Evolutionary conservation across 2,113 vertebrate genomes (phyloP), one percentile per base, ranked within the genome.

Genomic region (Halcyon senegalensis): DNA sequence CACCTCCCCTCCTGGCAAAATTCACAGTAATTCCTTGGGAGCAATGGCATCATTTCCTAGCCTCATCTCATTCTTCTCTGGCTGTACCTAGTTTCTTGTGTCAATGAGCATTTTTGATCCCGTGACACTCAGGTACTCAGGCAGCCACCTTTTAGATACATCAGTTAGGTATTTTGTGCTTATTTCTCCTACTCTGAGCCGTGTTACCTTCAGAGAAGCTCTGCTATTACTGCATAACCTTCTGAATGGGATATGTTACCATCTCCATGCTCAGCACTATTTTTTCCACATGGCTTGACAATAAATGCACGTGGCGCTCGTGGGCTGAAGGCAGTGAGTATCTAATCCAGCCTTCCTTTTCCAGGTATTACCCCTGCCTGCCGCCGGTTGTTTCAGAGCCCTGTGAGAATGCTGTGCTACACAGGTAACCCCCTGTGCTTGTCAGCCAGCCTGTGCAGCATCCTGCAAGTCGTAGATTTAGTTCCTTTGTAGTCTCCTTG

Each of bases 311-410:
- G 4, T 5, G 30, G 27, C 3, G 33, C 75, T 62, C 9, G 0
- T 3, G 24, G 84, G 3, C 13, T 48, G 27, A 9, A 46, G 86
- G 82, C 73, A 84, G 80, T 7, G 48, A 46, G 7, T 51, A 7
- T 87, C 84, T 97, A 76, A 96, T 14, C 58, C 11, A 46, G 86
- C 10, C 93, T 97, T 97, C 95, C 78, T 97, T 96, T 96, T 97
- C 72, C 92, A 97, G 97, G 93, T 97, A 96, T 96, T 97, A 95
- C 79, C 90, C 96, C 16, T 96, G 95, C 93, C 94, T 97, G 88
- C 84, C 95, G 88, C 95, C 82, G 3, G 79, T 35, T 96, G 81
- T 94, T 77, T 96, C 97, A 91, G 93, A 94, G 87, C 84, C 95
- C 93, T 97, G 96, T 95, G 92, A 92, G 73, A 95, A 93, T 87